Evolutionary conservation across 2,888 invertebrate species (phyloP).

Genomic region (Xestia xanthographa): DNA sequence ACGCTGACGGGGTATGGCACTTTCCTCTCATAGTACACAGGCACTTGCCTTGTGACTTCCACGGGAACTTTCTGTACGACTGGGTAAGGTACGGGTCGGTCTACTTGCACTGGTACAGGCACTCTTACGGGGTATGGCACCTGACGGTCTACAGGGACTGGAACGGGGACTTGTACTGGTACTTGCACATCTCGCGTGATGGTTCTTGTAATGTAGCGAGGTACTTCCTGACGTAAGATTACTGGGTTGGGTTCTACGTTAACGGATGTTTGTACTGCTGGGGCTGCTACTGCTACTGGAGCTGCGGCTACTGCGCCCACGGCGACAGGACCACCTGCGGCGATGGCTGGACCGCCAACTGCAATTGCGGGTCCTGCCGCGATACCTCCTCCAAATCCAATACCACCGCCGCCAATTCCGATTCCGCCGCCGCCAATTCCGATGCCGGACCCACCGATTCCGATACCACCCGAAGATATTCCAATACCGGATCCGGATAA

Average conservation of each 20-base stretch:
- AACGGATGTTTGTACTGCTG: constrained; percentile 83
- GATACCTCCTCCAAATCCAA: constrained; percentile 50
- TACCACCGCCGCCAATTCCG: constrained; percentile 34
- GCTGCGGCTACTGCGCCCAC: constrained; percentile 67
- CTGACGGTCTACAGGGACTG: constrained; percentile 86
- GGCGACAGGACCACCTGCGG: constrained; percentile 57
- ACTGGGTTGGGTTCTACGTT: constrained; percentile 86
- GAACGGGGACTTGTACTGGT: constrained; percentile 88
- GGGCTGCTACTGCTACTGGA: constrained; percentile 71
- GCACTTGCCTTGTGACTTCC: constrained; percentile 87
- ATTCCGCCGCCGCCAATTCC: constrained; percentile 36
- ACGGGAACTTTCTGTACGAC: constrained; percentile 89
- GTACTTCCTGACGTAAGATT: constrained; percentile 85
- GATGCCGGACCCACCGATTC: constrained; percentile 54
- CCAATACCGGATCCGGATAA: constrained; percentile 51
- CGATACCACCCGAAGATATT: constrained; percentile 46
- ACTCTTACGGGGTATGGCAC: constrained; percentile 89
- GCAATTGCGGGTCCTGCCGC: constrained; percentile 41
- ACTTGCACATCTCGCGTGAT: constrained; percentile 86
- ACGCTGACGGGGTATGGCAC: constrained; percentile 89
- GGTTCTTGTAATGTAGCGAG: constrained; percentile 85
- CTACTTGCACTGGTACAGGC: constrained; percentile 89
- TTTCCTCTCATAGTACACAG: constrained; percentile 87
- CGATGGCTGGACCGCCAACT: constrained; percentile 63
- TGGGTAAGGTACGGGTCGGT: constrained; percentile 88